A percentile compares a stretch with the other conserved stretches of the same genome.
phyloP scores from a whole-genome alignment of 1,140 invertebrate species.

The Camponotus pennsylvanicus region DNA sequence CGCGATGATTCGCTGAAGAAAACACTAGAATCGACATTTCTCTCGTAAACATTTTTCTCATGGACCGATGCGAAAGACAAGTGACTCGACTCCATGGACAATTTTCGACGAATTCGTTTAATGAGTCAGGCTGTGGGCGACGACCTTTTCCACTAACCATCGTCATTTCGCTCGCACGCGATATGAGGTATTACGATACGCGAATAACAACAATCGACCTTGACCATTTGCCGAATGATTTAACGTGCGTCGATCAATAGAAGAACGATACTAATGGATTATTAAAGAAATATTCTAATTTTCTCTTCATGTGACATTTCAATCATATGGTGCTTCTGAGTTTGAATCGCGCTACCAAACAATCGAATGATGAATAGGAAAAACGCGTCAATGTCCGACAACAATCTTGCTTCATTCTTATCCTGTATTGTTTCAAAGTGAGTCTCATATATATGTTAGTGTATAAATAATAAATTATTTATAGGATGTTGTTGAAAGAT shows the following conservation, averaged over 20 bases:
- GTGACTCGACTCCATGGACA: neutral
- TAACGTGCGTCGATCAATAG: neutral
- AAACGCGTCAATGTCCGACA: neutral
- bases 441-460: neutral
- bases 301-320: conserved; percentile 20
- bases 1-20: too few relatives aligned
- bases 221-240: conserved; percentile 6
- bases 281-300: conserved; percentile 38
- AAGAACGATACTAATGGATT: conserved; percentile 21
- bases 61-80: neutral
- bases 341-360: neutral
- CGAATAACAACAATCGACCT: conserved; percentile 5
- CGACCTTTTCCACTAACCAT: neutral
- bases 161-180: neutral
- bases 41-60: neutral
- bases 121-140: conserved; percentile 13
- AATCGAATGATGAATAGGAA: neutral
- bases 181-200: neutral
- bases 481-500: too few relatives aligned
- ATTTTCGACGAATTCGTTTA: conserved; percentile 8
- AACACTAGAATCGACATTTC: neutral
- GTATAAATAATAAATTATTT: too few relatives aligned
- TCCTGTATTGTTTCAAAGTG: neutral
- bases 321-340: neutral
- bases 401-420: neutral